These are phyloP conservation scores for Cephus cinctus DNA, from an alignment of 1,140 invertebrate genomes.

Conservation along the genomic window DNA sequence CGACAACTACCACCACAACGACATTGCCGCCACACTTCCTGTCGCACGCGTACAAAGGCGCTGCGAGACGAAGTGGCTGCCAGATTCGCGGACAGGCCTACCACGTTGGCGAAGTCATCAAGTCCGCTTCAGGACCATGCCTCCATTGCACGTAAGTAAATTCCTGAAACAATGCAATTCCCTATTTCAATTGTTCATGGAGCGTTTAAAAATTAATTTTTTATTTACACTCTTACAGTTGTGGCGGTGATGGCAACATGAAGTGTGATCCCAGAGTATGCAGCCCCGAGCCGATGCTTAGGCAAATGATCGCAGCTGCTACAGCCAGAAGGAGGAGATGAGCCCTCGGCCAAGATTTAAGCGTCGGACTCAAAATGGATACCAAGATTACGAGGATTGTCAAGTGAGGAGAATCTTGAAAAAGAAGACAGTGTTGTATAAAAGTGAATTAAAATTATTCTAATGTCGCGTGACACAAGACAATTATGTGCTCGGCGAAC, in stretches of 20 bases:
- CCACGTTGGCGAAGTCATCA: slow-evolving; percentile 78
- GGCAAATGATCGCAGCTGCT: slow-evolving; percentile 81
- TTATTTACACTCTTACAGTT: slow-evolving; percentile 59
- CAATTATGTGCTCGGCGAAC: slow-evolving; percentile 48
- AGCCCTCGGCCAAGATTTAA: slow-evolving; percentile 49
- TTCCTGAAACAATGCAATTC: neutral
- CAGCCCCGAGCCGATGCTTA: slow-evolving; percentile 81
- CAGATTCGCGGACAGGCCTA: slow-evolving; percentile 81
- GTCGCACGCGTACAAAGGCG: slow-evolving; percentile 73
- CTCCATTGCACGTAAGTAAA: slow-evolving; percentile 85
- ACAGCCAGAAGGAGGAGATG: slow-evolving; percentile 73
- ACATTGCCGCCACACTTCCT: slow-evolving; percentile 80
- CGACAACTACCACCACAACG: slow-evolving; percentile 82
- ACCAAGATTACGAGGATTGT: slow-evolving; percentile 18
- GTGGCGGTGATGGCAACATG: slow-evolving; percentile 87
- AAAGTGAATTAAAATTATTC: slow-evolving; percentile 52
- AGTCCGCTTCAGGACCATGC: slow-evolving; percentile 84
- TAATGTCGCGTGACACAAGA: slow-evolving; percentile 49
- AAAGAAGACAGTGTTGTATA: slow-evolving; percentile 47
- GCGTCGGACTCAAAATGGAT: slow-evolving; percentile 10
- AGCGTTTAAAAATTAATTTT: neutral
- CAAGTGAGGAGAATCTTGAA: too few species aligned
- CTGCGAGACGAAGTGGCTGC: slow-evolving; percentile 74
- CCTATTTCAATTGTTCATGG: neutral
- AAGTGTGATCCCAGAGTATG: slow-evolving; percentile 88